Evolutionary conservation across 2,888 invertebrate species (phyloP).

Genomic region (Rhodophaea formosa): DNA sequence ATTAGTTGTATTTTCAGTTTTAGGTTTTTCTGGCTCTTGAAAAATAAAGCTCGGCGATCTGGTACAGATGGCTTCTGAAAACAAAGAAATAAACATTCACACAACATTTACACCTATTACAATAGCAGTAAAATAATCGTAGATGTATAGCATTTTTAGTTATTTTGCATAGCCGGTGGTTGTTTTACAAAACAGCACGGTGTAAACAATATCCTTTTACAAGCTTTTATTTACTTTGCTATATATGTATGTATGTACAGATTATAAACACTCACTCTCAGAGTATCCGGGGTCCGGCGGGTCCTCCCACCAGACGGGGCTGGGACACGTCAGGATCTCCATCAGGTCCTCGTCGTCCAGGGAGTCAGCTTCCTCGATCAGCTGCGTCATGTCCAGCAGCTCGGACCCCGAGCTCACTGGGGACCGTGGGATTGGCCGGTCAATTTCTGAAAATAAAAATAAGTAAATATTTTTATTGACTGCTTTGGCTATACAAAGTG

Average conservation of each 20-base stretch:
- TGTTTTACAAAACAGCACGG: too few species aligned
- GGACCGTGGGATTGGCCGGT: background rate
- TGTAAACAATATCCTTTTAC: too few species aligned
- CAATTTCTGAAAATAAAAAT: background rate
- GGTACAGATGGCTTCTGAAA: slow-evolving; percentile 45
- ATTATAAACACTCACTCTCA: slow-evolving; percentile 56
- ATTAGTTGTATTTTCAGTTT: background rate
- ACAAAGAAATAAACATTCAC: slow-evolving; percentile 8
- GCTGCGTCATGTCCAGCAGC: slow-evolving; percentile 42
- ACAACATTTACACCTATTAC: too few species aligned
- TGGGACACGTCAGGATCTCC: slow-evolving; percentile 70
- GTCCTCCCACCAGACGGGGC: slow-evolving; percentile 75
- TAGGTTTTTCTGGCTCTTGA: background rate
- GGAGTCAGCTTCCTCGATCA: slow-evolving; percentile 47
- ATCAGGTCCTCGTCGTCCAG: slow-evolving; percentile 63
- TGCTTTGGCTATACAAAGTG: too few species aligned
- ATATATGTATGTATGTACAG: too few species aligned
- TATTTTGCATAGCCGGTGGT: too few species aligned
- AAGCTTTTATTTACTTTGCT: too few species aligned
- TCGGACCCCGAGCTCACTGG: background rate
- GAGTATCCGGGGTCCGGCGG: slow-evolving; percentile 41
- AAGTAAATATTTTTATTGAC: too few species aligned
- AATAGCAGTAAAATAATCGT: too few species aligned
- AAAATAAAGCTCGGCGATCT: slow-evolving; percentile 8
- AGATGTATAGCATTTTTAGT: too few species aligned